Evolutionary conservation across 1,140 invertebrate genomes (phyloP).

Genomic region (Platyura marginata): DNA sequence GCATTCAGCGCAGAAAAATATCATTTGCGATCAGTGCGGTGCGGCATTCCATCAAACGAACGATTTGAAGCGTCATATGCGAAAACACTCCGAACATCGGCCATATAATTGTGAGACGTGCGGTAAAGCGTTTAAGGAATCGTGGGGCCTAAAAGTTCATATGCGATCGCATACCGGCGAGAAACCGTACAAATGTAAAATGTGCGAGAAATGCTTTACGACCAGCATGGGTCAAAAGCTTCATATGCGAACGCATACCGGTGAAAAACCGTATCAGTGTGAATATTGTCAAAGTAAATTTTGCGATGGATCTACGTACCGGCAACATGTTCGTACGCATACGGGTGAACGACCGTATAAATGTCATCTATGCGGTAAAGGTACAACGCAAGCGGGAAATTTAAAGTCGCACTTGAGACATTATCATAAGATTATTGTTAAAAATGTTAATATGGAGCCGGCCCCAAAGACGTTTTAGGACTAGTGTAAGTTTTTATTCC

Average conservation of each 20-base stretch:
- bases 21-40: not conserved
- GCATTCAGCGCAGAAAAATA: conserved; percentile 33
- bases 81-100: not conserved
- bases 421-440: not conserved
- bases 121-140: not conserved
- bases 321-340: not conserved
- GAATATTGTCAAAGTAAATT: not conserved
- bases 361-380: conserved; percentile 38
- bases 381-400: conserved; percentile 5
- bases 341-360: conserved; percentile 27
- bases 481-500: no score
- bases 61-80: not conserved
- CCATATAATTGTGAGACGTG: conserved; percentile 19
- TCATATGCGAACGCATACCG: not conserved
- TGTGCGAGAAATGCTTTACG: not conserved
- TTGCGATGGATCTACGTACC: not conserved
- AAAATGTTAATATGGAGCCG: not conserved
- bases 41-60: not conserved
- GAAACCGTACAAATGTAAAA: conserved; percentile 3
- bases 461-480: no score
- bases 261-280: not conserved
- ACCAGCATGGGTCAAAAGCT: not conserved
- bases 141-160: conserved; percentile 1
- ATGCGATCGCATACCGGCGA: not conserved
- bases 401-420: not conserved